A percentile compares a stretch with the other conserved stretches of the same genome.
Evolutionary conservation across 1,140 invertebrate species (phyloP).

Genomic region (Penaeus chinensis): DNA sequence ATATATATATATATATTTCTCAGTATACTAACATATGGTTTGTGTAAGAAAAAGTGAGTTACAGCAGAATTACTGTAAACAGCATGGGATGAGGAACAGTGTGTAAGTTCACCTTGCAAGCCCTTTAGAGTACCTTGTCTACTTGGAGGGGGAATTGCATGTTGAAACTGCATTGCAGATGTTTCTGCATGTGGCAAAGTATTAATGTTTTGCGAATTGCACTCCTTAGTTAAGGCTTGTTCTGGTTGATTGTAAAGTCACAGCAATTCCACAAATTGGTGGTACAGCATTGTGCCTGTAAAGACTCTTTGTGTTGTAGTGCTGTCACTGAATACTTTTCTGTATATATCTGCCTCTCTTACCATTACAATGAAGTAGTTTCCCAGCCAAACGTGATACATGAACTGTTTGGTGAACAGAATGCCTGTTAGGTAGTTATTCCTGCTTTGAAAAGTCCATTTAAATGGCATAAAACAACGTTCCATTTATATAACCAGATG

Average conservation of each 20-base stretch:
- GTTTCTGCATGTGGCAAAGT: too few species aligned
- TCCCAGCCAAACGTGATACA: conserved; percentile 2
- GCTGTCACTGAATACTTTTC: conserved; percentile 54
- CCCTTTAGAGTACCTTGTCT: too few species aligned
- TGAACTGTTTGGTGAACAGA: conserved; percentile 40
- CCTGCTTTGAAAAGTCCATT: conserved; percentile 57
- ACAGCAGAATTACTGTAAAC: conserved; percentile 11
- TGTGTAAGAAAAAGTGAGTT: conserved; percentile 17
- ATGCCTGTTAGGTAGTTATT: conserved; percentile 53
- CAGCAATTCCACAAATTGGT: conserved; percentile 9
- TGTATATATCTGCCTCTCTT: conserved; percentile 56
- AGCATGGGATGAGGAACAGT: conserved; percentile 16
- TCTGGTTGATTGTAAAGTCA: conserved; percentile 38
- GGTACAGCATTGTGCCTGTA: conserved; percentile 37
- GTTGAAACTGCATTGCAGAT: too few species aligned
- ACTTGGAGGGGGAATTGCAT: too few species aligned
- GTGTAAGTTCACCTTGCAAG: not conserved
- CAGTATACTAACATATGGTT: conserved; percentile 23
- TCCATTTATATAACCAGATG: conserved; percentile 59
- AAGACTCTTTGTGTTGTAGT: conserved; percentile 53
- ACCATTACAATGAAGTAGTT: not conserved
- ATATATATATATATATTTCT: conserved; percentile 42
- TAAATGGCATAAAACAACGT: conserved; percentile 57
- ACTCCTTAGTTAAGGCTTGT: conserved; percentile 31
- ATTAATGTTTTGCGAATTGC: not conserved